phyloP scores from a whole-genome alignment of 2,888 invertebrate genomes.

The Xiphydria camelus region DNA sequence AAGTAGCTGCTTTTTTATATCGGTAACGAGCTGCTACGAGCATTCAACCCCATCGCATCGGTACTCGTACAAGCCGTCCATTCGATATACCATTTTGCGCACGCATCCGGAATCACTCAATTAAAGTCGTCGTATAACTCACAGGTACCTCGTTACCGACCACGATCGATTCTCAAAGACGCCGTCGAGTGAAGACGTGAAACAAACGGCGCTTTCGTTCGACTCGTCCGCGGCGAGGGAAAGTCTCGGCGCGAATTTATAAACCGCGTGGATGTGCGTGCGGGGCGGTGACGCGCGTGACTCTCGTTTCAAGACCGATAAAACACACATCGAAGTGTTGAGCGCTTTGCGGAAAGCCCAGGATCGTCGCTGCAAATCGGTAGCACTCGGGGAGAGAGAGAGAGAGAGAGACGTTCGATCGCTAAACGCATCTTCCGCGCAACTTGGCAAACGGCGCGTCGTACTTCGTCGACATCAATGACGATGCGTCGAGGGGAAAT shows the following conservation, averaged over 20 bases:
- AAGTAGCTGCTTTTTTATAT: no score
- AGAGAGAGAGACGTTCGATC: not conserved
- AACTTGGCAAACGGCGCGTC: not conserved
- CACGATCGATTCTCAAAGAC: conserved; percentile 10
- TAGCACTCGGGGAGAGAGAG: no score
- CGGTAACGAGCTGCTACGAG: no score
- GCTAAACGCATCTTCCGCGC: not conserved
- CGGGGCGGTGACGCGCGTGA: not conserved
- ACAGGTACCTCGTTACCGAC: no score
- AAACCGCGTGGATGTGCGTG: not conserved
- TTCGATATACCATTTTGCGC: no score
- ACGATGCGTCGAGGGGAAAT: not conserved
- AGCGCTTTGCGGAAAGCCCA: no score
- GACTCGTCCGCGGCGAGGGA: not conserved
- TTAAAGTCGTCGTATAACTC: no score
- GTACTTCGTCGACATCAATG: not conserved
- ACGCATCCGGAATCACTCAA: no score
- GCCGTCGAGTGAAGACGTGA: conserved; percentile 16
- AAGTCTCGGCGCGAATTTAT: not conserved
- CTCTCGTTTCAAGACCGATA: not conserved
- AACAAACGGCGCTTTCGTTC: conserved; percentile 8
- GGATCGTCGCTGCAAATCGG: no score
- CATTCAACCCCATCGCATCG: no score
- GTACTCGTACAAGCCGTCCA: no score
- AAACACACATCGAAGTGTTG: no score